phyloP scores from a whole-genome alignment of 2,888 invertebrate genomes.

The Caenorhabditis plicata region DNA sequence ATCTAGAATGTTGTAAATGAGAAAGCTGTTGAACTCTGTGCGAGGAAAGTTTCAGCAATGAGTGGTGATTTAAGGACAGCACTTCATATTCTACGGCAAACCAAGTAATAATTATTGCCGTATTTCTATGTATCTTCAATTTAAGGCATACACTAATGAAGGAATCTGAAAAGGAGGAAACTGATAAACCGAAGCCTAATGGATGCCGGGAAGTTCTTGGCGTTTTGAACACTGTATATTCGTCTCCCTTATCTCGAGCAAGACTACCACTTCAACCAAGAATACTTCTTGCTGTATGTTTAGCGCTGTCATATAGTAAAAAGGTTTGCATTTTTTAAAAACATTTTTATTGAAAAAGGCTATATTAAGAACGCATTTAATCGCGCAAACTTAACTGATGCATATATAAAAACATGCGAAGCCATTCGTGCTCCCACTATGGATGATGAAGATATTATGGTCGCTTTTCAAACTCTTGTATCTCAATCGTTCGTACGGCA shows the following conservation, averaged over 20 bases:
- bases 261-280: constrained; percentile 50
- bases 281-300: constrained; percentile 45
- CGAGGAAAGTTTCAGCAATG: constrained; percentile 88
- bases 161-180: not conserved
- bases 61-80: constrained; percentile 93
- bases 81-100: constrained; percentile 78
- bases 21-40: constrained; percentile 83
- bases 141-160: no score
- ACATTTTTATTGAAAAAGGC: no score
- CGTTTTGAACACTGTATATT: constrained; percentile 49
- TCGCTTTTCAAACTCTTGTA: constrained; percentile 39
- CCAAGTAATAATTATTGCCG: constrained; percentile 42
- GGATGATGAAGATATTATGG: constrained; percentile 37
- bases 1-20: constrained; percentile 72
- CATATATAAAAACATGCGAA: constrained; percentile 44
- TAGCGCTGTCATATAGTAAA: constrained; percentile 39
- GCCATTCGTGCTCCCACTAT: constrained; percentile 35
- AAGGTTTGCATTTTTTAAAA: constrained; percentile 27
- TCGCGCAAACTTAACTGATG: constrained; percentile 32
- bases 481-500: constrained; percentile 39
- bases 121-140: no score
- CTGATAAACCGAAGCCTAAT: constrained; percentile 10
- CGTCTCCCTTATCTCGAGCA: constrained; percentile 54
- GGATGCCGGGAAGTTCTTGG: constrained; percentile 52
- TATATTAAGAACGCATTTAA: constrained; percentile 30